Evolutionary conservation across 2,113 vertebrate genomes (phyloP).

Genomic region (Clarias gariepinus): DNA sequence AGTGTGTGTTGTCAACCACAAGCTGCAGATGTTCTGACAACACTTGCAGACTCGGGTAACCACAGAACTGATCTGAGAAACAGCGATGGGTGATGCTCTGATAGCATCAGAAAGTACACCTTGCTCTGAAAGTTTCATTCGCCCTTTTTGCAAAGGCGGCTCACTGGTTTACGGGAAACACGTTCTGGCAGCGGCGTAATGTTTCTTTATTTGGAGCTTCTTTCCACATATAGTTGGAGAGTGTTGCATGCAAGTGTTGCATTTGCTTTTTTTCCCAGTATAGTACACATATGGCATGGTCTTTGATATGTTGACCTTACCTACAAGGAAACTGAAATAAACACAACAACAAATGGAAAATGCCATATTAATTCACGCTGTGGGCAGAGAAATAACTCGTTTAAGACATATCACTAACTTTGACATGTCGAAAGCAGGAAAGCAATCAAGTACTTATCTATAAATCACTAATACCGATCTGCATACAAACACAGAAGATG

Average conservation of each 20-base stretch:
- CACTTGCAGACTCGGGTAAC: constrained; percentile 27
- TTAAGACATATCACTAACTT: neutral
- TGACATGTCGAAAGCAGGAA: neutral
- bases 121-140: constrained; percentile 21
- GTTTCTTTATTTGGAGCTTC: constrained; percentile 11
- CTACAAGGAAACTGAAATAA: neutral
- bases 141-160: constrained; percentile 31
- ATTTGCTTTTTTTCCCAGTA: neutral
- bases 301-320: neutral
- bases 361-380: neutral
- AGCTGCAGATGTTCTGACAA: constrained; percentile 44
- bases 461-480: neutral
- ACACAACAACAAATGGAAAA: too few species aligned
- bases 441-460: neutral
- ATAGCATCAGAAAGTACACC: constrained; percentile 47
- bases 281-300: neutral
- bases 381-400: neutral
- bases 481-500: neutral
- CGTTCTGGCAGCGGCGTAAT: neutral
- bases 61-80: constrained; percentile 16
- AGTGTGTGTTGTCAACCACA: constrained; percentile 40
- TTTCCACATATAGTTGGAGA: neutral
- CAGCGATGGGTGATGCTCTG: constrained; percentile 1
- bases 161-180: constrained; percentile 19
- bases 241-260: neutral